Base-by-base conservation (phyloP, 2,888 invertebrate genomes). In the Dioctria rufipes region DNA sequence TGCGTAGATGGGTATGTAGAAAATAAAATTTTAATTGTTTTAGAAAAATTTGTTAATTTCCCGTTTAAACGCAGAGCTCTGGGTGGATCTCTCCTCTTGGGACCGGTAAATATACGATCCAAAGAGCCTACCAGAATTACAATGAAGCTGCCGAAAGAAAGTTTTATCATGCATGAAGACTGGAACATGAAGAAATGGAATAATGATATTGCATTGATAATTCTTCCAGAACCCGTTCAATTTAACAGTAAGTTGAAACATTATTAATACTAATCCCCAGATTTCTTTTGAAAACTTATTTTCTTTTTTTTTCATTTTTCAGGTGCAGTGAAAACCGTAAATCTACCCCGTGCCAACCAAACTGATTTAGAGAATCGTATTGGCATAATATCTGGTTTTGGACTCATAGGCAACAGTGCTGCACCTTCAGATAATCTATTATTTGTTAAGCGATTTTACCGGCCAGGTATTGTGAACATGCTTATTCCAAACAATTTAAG, bases 1-100 rank as follows among this genome's bases (percentile, higher is more conserved):
- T 82, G 82, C 58, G 9, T 69, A 25, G 69, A 69, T 11, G 69
- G 69, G 69, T 69, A 69, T 25, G 37, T 5, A 4, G 4, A 11
- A 39, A 9, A 1, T 43, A 4, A 37, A 8, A 25, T 5, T 25
- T 67, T 25, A 8, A 43, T 46, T 67, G 1, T 3, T 37, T 11
- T 46, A 4, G 37, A 69, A 69, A 25, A 49, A 49, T 11, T 3
- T 25, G 1, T 25, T 5, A 2, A 46, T 54, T 6, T 11, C 3
- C 54, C 11, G 0, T 67, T 43, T 46, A 9, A 39, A 0, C 25
- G 2, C n/a, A 69, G 69, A 39, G 69, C 69, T 37, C 9, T 69
- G n/a, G 42, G 37, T n/a, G 69, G 51, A 4, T 5, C n/a, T 69
- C 25, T 69, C 37, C 69, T 51, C 13, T 37, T 69, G 25, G 69